phyloP scores from a whole-genome alignment of 2,113 vertebrate species.

The Siniperca chuatsi region DNA sequence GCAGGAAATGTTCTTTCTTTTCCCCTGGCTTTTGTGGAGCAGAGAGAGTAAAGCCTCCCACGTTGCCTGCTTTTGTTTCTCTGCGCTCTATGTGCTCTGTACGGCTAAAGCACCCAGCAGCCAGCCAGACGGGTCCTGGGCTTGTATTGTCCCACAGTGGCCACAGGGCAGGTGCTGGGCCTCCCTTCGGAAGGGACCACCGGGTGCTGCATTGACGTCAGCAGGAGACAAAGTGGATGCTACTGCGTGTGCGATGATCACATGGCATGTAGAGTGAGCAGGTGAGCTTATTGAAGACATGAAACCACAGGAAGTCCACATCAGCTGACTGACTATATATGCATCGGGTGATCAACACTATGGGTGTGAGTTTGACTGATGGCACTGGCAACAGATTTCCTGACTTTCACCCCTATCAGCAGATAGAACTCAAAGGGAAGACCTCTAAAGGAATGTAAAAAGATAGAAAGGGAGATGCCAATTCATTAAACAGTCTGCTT shows the following conservation, averaged over 20 bases:
- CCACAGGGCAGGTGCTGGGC: constrained; percentile 58
- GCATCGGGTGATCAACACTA: background rate
- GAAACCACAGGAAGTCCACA: constrained; percentile 10
- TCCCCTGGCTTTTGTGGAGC: constrained; percentile 73
- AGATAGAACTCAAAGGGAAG: background rate
- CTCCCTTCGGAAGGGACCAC: constrained; percentile 51
- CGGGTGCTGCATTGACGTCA: constrained; percentile 44
- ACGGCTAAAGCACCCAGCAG: constrained; percentile 57
- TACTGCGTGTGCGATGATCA: constrained; percentile 10
- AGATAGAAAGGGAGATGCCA: background rate
- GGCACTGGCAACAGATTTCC: background rate
- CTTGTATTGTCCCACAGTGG: constrained; percentile 55
- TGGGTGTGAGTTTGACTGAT: constrained; percentile 21
- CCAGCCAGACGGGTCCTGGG: constrained; percentile 54
- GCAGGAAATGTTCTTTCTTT: constrained; percentile 73
- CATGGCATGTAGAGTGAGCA: background rate
- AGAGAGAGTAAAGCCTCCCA: constrained; percentile 75
- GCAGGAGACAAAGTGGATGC: constrained; percentile 11
- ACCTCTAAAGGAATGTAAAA: background rate
- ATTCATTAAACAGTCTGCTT: background rate
- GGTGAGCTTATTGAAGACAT: constrained; percentile 26
- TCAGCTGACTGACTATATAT: constrained; percentile 1
- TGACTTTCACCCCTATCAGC: background rate
- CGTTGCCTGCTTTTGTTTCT: constrained; percentile 74
- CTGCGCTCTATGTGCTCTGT: constrained; percentile 31